Evolutionary conservation across 2,888 invertebrate species (phyloP).

Genomic region (Callinectes sapidus): DNA sequence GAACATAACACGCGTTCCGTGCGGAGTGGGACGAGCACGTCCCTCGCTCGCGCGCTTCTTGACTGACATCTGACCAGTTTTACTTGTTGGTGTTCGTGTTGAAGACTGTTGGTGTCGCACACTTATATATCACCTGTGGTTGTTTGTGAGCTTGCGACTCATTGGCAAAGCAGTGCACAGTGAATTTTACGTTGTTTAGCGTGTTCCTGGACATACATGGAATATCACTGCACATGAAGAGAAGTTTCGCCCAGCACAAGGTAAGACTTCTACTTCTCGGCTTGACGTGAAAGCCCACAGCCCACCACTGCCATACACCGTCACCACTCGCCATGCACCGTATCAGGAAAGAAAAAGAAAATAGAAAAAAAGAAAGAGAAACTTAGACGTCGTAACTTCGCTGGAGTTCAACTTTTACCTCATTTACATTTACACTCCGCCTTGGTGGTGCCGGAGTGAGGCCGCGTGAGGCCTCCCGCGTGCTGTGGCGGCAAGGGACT

Average conservation of each 20-base stretch:
- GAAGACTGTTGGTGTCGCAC: constrained; percentile 47
- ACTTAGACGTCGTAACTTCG: constrained; percentile 31
- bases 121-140: constrained; percentile 41
- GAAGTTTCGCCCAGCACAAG: constrained; percentile 36
- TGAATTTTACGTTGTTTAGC: constrained; percentile 43
- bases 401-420: constrained; percentile 30
- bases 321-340: not conserved
- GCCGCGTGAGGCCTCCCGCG: constrained; percentile 37
- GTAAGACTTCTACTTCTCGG: constrained; percentile 46
- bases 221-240: constrained; percentile 45
- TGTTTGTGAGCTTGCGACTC: constrained; percentile 59
- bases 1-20: constrained; percentile 64
- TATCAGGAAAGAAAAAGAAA: not conserved
- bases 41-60: constrained; percentile 49
- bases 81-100: constrained; percentile 49
- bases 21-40: constrained; percentile 63
- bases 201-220: constrained; percentile 44
- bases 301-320: constrained; percentile 12
- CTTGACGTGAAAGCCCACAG: not conserved
- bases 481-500: constrained; percentile 12
- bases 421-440: constrained; percentile 36
- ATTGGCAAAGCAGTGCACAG: constrained; percentile 51
- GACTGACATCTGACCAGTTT: constrained; percentile 50
- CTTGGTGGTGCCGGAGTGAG: constrained; percentile 19
- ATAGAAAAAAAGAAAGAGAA: constrained; percentile 30